A percentile compares a stretch with the other conserved stretches of the same genome.
phyloP scores from a whole-genome alignment of 2,797 vertebrate species.

The Meriones psammophilus region DNA sequence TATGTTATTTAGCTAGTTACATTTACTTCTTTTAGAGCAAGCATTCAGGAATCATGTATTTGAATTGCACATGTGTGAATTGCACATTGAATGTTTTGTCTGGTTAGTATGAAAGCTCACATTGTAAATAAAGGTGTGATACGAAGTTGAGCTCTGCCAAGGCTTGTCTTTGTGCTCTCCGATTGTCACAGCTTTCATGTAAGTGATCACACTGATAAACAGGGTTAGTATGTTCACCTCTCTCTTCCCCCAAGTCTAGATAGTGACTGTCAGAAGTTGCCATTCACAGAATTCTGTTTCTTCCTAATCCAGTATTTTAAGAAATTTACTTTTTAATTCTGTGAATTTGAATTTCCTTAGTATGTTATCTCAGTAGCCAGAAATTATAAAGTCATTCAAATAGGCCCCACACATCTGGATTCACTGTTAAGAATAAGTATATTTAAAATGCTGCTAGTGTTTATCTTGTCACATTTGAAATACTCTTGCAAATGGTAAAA shows the following conservation, averaged over 20 bases:
- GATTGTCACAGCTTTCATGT: neutral
- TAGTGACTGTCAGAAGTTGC: neutral
- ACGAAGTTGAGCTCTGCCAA: conserved; percentile 24
- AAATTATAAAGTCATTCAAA: conserved; percentile 39
- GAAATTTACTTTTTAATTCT: conserved; percentile 20
- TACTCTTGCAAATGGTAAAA: conserved; percentile 22
- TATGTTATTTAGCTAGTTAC: conserved; percentile 24
- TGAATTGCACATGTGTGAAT: conserved; percentile 27
- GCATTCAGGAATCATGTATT: neutral
- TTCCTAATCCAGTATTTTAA: conserved; percentile 12
- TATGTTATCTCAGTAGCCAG: conserved; percentile 36
- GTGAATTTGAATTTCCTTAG: conserved; percentile 52
- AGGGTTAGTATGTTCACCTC: neutral
- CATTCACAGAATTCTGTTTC: conserved; percentile 30
- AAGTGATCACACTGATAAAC: neutral
- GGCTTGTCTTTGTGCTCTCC: neutral
- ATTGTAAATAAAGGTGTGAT: conserved; percentile 27
- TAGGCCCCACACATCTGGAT: neutral
- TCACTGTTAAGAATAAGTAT: conserved; percentile 49
- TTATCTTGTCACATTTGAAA: conserved; percentile 55
- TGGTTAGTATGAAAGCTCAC: conserved; percentile 40
- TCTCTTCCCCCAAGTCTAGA: neutral
- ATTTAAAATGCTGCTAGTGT: conserved; percentile 50
- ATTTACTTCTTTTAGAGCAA: conserved; percentile 57
- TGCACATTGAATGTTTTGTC: neutral